phyloP scores from a whole-genome alignment of 2,797 vertebrate species.

The Alca torda region DNA sequence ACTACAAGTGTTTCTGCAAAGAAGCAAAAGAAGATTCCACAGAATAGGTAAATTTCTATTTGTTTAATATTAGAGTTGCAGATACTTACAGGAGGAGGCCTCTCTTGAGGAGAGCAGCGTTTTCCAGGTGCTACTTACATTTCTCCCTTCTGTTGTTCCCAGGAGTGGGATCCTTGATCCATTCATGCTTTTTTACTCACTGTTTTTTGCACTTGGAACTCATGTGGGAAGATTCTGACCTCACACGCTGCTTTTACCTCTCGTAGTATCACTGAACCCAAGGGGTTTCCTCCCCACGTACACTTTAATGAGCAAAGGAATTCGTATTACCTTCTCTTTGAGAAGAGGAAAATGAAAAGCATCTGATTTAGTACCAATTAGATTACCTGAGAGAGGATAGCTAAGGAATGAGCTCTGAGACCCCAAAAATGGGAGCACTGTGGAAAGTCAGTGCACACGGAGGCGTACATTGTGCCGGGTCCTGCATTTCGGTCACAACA shows the following conservation, averaged over 20 bases:
- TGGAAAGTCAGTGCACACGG: not conserved
- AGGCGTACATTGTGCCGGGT: no score
- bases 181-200: not conserved
- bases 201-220: not conserved
- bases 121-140: not conserved
- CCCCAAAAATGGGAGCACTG: not conserved
- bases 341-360: not conserved
- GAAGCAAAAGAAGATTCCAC: not conserved
- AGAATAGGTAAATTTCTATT: not conserved
- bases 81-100: not conserved
- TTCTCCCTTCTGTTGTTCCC: not conserved
- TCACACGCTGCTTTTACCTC: not conserved
- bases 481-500: no score
- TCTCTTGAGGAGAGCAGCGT: not conserved
- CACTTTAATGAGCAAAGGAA: not conserved
- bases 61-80: not conserved
- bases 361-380: not conserved
- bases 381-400: not conserved
- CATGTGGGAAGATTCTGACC: not conserved
- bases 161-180: not conserved
- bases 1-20: not conserved
- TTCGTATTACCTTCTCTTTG: not conserved
- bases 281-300: not conserved
- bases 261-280: not conserved
- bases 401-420: not conserved